These are phyloP conservation scores for Anas platyrhynchos DNA, from an alignment of 2,113 vertebrate species.

Conservation along the genomic window DNA sequence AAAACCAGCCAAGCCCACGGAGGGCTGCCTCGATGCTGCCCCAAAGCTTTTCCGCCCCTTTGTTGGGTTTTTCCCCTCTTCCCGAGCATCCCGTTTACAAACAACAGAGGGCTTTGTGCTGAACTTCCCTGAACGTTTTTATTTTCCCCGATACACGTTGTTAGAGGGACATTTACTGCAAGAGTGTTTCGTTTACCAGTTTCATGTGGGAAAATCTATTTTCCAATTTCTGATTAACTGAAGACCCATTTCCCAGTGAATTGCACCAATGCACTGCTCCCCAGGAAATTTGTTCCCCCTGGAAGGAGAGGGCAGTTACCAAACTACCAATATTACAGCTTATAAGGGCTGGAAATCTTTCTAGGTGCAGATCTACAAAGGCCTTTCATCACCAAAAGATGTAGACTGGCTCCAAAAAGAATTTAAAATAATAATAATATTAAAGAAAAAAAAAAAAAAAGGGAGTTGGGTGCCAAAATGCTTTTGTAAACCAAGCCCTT, in stretches of 20 bases:
- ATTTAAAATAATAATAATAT: not conserved
- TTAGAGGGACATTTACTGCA: conserved; percentile 59
- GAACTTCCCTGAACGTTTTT: conserved; percentile 74
- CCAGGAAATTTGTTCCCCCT: not conserved
- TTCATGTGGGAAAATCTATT: conserved; percentile 58
- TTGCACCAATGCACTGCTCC: not conserved
- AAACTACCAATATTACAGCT: not conserved
- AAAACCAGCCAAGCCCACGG: not conserved
- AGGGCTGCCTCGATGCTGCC: not conserved
- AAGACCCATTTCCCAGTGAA: conserved; percentile 61
- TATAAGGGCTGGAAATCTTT: not conserved
- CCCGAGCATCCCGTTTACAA: conserved; percentile 18
- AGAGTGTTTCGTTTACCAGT: conserved; percentile 58
- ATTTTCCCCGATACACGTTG: not conserved
- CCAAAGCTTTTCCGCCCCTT: not conserved
- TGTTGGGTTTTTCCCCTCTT: not conserved
- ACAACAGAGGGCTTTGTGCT: conserved; percentile 56
- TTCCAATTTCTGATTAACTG: conserved; percentile 46
- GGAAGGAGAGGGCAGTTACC: not conserved
- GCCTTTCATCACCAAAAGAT: conserved; percentile 15
- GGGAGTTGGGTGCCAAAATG: conserved; percentile 27
- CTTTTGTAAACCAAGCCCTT: conserved; percentile 56
- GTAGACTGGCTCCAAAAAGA: not conserved
- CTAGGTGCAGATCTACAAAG: not conserved
- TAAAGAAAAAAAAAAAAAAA: not conserved